Evolutionary conservation across 2,888 invertebrate genomes (phyloP).

Genomic region (Tipula helvola): DNA sequence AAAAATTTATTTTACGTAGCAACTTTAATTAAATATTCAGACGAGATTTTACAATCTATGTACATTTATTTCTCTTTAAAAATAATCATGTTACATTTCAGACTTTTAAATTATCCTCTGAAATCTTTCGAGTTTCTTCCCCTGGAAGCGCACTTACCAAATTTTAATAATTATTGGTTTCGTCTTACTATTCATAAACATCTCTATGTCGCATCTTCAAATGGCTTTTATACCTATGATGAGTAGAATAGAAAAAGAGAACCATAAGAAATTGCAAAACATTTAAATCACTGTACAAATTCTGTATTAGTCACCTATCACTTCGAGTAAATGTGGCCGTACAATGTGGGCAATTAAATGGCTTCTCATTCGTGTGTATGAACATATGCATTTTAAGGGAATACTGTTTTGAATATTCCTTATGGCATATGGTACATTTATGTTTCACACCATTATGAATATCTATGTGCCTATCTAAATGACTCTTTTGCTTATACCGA

Average conservation of each 20-base stretch:
- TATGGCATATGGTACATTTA: slow-evolving; percentile 16
- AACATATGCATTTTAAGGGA: slow-evolving; percentile 19
- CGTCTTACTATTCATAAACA: not conserved
- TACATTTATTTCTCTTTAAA: no score
- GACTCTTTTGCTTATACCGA: slow-evolving; percentile 26
- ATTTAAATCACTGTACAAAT: not conserved
- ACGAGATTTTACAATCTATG: no score
- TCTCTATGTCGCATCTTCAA: not conserved
- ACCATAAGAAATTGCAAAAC: not conserved
- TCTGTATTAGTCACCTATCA: slow-evolving; percentile 15
- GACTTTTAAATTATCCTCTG: no score
- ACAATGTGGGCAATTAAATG: slow-evolving; percentile 18
- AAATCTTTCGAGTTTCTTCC: not conserved
- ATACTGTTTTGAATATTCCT: slow-evolving; percentile 17
- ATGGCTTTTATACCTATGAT: not conserved
- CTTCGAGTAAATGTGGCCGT: slow-evolving; percentile 15
- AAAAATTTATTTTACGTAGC: no score
- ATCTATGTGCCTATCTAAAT: slow-evolving; percentile 27
- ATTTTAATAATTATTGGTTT: no score
- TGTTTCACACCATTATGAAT: slow-evolving; percentile 23
- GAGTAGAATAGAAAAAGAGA: not conserved
- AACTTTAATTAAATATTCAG: no score
- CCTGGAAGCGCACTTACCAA: no score
- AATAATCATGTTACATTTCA: no score
- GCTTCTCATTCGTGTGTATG: slow-evolving; percentile 16